Conservation (phyloP, 2,797 vertebrate genomes). For the Somateria mollissima region DNA sequence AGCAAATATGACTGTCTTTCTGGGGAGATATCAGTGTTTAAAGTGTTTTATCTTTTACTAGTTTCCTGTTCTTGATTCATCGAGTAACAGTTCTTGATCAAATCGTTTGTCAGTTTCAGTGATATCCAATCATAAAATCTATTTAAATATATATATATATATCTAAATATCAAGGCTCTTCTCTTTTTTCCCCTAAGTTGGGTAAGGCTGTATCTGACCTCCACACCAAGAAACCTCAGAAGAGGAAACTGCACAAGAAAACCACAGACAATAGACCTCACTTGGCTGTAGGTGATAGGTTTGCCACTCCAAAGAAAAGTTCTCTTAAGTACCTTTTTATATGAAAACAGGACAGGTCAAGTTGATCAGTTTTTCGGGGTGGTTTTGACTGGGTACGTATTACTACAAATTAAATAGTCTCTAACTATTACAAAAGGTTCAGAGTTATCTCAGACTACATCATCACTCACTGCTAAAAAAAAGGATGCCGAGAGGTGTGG, state of each 20-base stretch:
- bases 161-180: neutral
- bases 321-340: neutral
- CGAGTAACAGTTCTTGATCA: neutral
- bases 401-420: neutral
- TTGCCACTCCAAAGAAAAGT: neutral
- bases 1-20: neutral
- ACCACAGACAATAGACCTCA: neutral
- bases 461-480: neutral
- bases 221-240: neutral
- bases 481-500: neutral
- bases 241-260: neutral
- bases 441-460: neutral
- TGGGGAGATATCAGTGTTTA: neutral
- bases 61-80: neutral
- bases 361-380: neutral
- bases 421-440: neutral
- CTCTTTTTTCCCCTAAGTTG: neutral
- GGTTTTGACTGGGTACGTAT: neutral
- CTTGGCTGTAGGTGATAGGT: neutral
- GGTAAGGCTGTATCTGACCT: neutral
- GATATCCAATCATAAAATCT: neutral
- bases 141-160: neutral
- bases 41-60: neutral
- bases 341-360: neutral
- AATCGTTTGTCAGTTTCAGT: neutral